These are phyloP conservation scores for Leucozona laternaria DNA, from an alignment of 2,888 invertebrate genomes.

Conservation along the genomic window DNA sequence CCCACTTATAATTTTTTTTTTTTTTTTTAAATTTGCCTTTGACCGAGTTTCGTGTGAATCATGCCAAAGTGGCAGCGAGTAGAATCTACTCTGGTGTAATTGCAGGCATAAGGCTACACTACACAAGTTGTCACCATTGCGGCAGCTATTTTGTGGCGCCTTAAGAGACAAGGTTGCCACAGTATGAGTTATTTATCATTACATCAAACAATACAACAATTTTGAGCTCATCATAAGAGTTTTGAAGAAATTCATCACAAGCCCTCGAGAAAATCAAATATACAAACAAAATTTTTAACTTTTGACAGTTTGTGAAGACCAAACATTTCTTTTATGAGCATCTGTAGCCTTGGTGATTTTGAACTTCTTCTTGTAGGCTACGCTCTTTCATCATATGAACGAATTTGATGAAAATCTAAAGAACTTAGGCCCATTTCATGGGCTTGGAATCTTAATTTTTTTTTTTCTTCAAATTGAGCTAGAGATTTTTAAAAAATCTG, in stretches of 20 bases:
- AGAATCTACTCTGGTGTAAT: background rate
- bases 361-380: no score
- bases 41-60: conserved; percentile 67
- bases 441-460: no score
- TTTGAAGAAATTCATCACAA: background rate
- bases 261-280: no score
- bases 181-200: background rate
- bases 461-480: no score
- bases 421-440: no score
- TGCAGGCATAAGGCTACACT: conserved; percentile 1
- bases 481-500: background rate
- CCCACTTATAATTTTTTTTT: conserved; percentile 23
- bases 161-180: conserved; percentile 14
- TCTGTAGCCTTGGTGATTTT: no score
- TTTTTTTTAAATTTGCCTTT: conserved; percentile 35
- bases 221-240: background rate
- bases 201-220: background rate
- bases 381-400: no score
- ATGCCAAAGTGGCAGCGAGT: conserved; percentile 20
- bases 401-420: no score
- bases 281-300: no score
- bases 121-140: background rate
- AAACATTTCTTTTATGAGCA: no score
- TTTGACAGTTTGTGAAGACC: no score
- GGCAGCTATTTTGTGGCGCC: conserved; percentile 30